Conservation (phyloP, 2,113 vertebrate genomes). For the Tupaia tana region DNA sequence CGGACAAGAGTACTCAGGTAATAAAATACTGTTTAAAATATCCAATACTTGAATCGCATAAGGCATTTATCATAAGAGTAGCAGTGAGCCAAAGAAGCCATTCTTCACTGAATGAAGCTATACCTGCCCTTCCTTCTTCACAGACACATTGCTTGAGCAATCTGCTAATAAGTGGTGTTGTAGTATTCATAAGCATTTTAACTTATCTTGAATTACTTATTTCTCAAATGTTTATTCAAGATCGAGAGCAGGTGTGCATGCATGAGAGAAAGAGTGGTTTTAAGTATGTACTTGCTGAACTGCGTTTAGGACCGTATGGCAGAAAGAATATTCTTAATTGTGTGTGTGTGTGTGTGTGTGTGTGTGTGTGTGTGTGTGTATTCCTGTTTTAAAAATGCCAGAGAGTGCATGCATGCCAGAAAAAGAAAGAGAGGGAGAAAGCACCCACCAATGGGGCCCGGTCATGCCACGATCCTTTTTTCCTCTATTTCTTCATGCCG, state of each 20-base stretch:
- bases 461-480: too few relatives aligned
- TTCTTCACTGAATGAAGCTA: not conserved
- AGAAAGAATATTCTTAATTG: not conserved
- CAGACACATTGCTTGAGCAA: not conserved
- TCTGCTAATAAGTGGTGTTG: not conserved
- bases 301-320: not conserved
- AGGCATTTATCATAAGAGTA: conserved; percentile 30
- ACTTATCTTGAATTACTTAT: not conserved
- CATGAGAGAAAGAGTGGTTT: too few relatives aligned
- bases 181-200: not conserved
- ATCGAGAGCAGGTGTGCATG: too few relatives aligned
- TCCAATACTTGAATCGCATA: not conserved
- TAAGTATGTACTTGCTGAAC: not conserved
- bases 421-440: too few relatives aligned
- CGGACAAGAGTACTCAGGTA: not conserved
- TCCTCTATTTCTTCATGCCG: too few relatives aligned
- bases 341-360: not conserved
- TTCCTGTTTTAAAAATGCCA: too few relatives aligned
- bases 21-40: conserved; percentile 30
- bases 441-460: too few relatives aligned
- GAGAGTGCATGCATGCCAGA: too few relatives aligned
- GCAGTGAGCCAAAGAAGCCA: not conserved
- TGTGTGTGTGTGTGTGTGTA: too few relatives aligned
- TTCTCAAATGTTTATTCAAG: too few relatives aligned
- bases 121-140: not conserved